Evolutionary conservation across 2,113 vertebrate species (phyloP).

Genomic region (Zapus hudsonius): DNA sequence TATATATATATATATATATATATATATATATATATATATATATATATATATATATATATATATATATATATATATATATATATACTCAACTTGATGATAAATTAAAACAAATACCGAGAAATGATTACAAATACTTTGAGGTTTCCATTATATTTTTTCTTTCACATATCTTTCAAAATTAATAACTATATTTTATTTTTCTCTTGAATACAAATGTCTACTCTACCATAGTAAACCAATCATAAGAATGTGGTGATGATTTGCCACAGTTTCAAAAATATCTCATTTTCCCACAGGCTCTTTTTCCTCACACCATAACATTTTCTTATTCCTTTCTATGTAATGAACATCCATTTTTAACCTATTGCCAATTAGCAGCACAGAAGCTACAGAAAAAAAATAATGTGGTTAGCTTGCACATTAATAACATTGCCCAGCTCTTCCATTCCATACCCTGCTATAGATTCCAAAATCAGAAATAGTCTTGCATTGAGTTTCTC

Average conservation of each 20-base stretch:
- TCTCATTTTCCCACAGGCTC: neutral
- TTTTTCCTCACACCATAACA: neutral
- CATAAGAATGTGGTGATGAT: neutral
- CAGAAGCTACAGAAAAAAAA: neutral
- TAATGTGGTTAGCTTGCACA: constrained; percentile 41
- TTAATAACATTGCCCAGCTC: constrained; percentile 51
- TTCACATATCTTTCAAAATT: neutral
- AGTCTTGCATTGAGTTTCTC: constrained; percentile 31
- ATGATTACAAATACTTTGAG: neutral
- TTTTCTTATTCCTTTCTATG: constrained; percentile 56
- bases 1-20: no score
- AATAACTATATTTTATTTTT: neutral
- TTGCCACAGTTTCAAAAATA: neutral
- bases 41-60: no score
- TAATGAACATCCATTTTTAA: constrained; percentile 62
- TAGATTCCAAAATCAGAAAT: constrained; percentile 63
- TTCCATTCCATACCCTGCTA: constrained; percentile 48
- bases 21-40: no score
- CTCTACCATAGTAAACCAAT: neutral
- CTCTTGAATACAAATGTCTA: neutral
- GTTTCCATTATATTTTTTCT: constrained; percentile 11
- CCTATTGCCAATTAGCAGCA: constrained; percentile 60
- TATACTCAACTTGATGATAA: neutral
- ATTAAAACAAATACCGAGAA: neutral
- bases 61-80: neutral